Percentiles rank a stretch among this genome's conserved stretches.
phyloP scores from a whole-genome alignment of 2,888 invertebrate genomes.

The Synanthedon tipuliformis region DNA sequence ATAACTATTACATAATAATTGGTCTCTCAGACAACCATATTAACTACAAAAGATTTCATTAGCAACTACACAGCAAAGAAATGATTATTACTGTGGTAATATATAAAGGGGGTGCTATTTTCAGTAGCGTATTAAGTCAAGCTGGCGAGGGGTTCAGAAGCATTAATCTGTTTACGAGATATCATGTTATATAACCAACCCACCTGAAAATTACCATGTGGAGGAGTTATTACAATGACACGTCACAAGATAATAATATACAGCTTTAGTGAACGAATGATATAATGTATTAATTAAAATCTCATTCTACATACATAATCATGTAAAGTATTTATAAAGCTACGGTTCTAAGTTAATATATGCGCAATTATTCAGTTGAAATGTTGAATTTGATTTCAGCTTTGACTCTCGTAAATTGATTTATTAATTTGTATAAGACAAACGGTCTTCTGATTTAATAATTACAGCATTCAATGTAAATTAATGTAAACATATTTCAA shows the following conservation, averaged over 20 bases:
- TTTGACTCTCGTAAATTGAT: too few relatives aligned
- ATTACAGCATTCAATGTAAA: too few relatives aligned
- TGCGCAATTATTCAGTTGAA: not conserved
- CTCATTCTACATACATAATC: too few relatives aligned
- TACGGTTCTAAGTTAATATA: not conserved
- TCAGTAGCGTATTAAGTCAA: constrained; percentile 49
- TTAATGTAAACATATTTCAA: too few relatives aligned
- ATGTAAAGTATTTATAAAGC: not conserved
- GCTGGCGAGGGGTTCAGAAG: constrained; percentile 22
- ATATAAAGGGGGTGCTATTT: constrained; percentile 27
- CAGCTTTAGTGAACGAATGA: constrained; percentile 7
- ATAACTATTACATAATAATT: too few relatives aligned
- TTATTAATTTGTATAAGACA: too few relatives aligned
- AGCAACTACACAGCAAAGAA: constrained; percentile 22
- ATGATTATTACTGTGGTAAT: constrained; percentile 23
- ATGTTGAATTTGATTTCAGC: not conserved
- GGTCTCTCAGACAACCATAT: too few relatives aligned
- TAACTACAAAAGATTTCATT: too few relatives aligned
- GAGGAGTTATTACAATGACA: constrained; percentile 17
- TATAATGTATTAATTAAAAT: too few relatives aligned
- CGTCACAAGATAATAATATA: constrained; percentile 2
- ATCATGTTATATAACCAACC: constrained; percentile 38
- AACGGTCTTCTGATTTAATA: too few relatives aligned
- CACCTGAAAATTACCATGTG: constrained; percentile 26
- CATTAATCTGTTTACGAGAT: constrained; percentile 55